Conservation (phyloP, 2,888 invertebrate species). For the Rhodophaea formosa region DNA sequence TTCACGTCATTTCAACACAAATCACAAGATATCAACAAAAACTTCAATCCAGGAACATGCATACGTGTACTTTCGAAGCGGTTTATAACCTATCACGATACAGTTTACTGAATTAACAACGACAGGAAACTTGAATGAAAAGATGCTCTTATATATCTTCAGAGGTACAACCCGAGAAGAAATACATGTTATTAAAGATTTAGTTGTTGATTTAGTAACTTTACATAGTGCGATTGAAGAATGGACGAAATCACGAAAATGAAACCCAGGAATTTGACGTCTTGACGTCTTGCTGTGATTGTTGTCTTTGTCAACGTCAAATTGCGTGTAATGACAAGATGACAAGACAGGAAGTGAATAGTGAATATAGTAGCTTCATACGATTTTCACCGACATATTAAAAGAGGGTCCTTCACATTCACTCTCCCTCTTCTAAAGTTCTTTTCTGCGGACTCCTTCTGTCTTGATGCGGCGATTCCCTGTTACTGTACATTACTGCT, state of each 20-base stretch:
- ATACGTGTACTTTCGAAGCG: constrained; percentile 74
- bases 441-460: too few species aligned
- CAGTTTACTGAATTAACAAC: constrained; percentile 17
- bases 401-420: too few species aligned
- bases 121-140: constrained; percentile 19
- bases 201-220: constrained; percentile 17
- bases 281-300: background rate
- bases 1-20: constrained; percentile 67
- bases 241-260: background rate
- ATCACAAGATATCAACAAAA: constrained; percentile 56
- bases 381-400: too few species aligned
- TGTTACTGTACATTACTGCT: too few species aligned
- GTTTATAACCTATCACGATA: constrained; percentile 61
- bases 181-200: constrained; percentile 8
- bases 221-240: background rate
- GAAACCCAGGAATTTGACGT: background rate
- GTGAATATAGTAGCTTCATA: too few species aligned
- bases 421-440: too few species aligned
- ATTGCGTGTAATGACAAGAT: background rate
- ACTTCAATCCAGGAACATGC: constrained; percentile 59
- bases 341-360: background rate
- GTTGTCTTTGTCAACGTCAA: constrained; percentile 1
- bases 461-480: too few species aligned
- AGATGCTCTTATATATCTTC: background rate
- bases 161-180: background rate